Conservation (phyloP, 1,140 invertebrate species). For the Apocrypta bakeri region DNA sequence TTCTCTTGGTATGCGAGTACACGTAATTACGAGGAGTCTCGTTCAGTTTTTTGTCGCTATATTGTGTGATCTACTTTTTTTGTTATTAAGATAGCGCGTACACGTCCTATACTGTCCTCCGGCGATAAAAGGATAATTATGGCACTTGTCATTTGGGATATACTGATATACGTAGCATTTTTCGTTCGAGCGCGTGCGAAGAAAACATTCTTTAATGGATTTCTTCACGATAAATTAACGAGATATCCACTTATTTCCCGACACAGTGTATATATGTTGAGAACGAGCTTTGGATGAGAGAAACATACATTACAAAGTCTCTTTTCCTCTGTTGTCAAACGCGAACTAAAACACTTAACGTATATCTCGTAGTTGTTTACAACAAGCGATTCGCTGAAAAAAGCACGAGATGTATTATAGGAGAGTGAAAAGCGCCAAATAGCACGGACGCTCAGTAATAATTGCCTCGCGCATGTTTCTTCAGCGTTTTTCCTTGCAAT, state of each 20-base stretch:
- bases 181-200: neutral
- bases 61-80: slow-evolving; percentile 16
- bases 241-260: neutral
- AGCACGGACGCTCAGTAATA: slow-evolving; percentile 48
- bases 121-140: neutral
- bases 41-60: neutral
- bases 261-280: neutral
- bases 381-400: neutral
- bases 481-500: slow-evolving; percentile 18
- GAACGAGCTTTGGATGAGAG: neutral
- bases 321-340: no score
- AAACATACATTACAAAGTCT: neutral
- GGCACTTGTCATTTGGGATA: neutral
- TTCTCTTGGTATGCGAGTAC: neutral
- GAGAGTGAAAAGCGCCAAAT: neutral
- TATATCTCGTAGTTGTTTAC: no score
- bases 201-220: neutral
- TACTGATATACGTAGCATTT: neutral
- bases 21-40: neutral
- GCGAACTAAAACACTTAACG: no score
- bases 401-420: neutral
- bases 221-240: neutral
- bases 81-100: slow-evolving; percentile 1
- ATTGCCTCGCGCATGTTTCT: slow-evolving; percentile 30
- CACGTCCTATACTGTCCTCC: neutral